phyloP scores from a whole-genome alignment of 2,888 invertebrate genomes.

The Drosophila borborema region DNA sequence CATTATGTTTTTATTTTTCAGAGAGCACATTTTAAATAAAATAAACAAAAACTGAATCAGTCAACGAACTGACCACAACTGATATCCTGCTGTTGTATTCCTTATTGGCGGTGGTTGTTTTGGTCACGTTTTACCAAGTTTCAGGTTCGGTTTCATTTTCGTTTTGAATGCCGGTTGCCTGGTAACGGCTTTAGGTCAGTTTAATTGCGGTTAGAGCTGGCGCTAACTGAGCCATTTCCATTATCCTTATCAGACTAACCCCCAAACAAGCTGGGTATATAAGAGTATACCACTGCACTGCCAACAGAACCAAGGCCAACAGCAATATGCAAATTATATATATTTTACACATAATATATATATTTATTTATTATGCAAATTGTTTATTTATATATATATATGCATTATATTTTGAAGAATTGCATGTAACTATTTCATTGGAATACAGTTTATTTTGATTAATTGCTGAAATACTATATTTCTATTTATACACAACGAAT shows the following conservation, averaged over 20 bases:
- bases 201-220: slow-evolving; percentile 70
- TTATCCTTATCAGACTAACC: slow-evolving; percentile 60
- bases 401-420: no score
- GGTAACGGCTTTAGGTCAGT: slow-evolving; percentile 75
- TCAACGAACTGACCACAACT: slow-evolving; percentile 53
- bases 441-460: no score
- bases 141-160: slow-evolving; percentile 48
- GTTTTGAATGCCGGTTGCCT: slow-evolving; percentile 38
- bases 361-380: no score
- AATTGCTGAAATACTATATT: background rate
- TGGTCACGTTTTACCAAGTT: slow-evolving; percentile 49
- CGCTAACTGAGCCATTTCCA: slow-evolving; percentile 64
- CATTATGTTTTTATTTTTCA: slow-evolving; percentile 40
- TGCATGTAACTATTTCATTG: background rate
- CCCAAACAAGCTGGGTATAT: background rate
- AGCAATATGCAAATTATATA: background rate
- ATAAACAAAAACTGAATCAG: slow-evolving; percentile 2
- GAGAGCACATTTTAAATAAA: slow-evolving; percentile 31
- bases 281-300: background rate
- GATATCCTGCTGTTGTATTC: slow-evolving; percentile 31
- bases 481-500: background rate
- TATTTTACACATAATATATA: background rate
- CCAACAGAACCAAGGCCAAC: background rate
- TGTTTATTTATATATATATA: no score
- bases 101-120: slow-evolving; percentile 66